These are phyloP conservation scores for Bugulina stolonifera DNA, from an alignment of 2,888 invertebrate species.

Conservation along the genomic window DNA sequence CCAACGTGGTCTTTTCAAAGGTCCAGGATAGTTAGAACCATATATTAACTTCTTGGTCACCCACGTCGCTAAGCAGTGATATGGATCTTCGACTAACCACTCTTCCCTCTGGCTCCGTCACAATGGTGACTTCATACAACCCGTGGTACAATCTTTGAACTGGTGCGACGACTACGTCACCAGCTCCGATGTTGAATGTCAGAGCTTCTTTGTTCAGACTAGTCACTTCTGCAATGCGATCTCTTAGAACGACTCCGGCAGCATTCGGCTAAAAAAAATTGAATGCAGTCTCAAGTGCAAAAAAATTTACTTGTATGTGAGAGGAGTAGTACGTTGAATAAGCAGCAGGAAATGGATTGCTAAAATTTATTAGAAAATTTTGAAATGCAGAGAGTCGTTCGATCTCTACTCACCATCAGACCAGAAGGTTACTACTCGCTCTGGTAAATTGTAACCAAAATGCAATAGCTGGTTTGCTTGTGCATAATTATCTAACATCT, in stretches of 20 bases:
- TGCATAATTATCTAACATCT: no score
- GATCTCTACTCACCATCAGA: no score
- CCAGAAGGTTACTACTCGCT: no score
- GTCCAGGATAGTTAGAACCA: not conserved
- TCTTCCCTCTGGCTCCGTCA: not conserved
- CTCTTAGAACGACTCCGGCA: not conserved
- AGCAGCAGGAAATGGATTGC: no score
- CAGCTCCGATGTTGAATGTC: not conserved
- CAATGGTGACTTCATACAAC: not conserved
- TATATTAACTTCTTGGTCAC: not conserved
- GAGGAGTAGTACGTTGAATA: no score
- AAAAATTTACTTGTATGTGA: no score
- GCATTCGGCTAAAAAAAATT: not conserved
- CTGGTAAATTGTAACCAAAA: no score
- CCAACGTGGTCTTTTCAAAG: no score
- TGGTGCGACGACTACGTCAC: not conserved
- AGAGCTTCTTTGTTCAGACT: not conserved
- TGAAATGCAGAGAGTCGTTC: no score
- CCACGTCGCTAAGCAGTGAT: not conserved
- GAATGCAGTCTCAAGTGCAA: no score
- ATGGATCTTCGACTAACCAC: not conserved
- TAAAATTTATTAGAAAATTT: no score
- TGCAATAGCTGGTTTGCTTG: no score
- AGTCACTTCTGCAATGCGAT: not conserved
- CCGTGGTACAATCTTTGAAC: not conserved